Conservation (phyloP, 2,888 invertebrate genomes). For the Ornithoptera priamus region DNA sequence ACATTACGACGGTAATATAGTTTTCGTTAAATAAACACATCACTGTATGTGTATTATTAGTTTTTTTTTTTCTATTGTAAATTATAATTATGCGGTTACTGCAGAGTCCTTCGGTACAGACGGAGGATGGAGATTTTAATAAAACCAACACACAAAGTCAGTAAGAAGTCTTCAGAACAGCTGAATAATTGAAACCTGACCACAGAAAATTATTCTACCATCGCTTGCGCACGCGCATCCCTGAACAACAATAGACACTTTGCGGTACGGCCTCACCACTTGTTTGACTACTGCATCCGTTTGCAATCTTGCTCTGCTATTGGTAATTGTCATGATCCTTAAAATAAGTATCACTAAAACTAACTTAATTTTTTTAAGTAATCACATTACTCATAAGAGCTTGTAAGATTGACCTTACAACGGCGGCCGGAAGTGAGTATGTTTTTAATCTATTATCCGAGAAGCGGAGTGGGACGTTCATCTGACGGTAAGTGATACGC, state of each 20-base stretch:
- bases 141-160: background rate
- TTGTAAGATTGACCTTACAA: too few species aligned
- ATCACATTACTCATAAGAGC: too few species aligned
- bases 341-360: too few species aligned
- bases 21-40: constrained; percentile 1
- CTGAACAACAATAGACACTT: background rate
- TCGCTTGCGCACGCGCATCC: background rate
- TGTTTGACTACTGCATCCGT: background rate
- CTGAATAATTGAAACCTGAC: constrained; percentile 1
- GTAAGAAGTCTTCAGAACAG: background rate
- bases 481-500: too few species aligned
- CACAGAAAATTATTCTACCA: background rate
- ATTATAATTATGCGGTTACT: constrained; percentile 1
- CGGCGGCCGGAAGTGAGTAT: too few species aligned
- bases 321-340: too few species aligned
- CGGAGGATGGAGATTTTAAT: too few species aligned
- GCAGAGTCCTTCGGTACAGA: background rate
- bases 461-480: too few species aligned
- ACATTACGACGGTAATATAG: constrained; percentile 4
- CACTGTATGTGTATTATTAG: background rate
- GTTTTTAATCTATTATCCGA: too few species aligned
- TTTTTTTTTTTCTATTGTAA: background rate
- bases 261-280: background rate
- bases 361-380: too few species aligned
- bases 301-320: too few species aligned